phyloP scores from a whole-genome alignment of 2,888 invertebrate species.

The Eustalomyia histrio region DNA sequence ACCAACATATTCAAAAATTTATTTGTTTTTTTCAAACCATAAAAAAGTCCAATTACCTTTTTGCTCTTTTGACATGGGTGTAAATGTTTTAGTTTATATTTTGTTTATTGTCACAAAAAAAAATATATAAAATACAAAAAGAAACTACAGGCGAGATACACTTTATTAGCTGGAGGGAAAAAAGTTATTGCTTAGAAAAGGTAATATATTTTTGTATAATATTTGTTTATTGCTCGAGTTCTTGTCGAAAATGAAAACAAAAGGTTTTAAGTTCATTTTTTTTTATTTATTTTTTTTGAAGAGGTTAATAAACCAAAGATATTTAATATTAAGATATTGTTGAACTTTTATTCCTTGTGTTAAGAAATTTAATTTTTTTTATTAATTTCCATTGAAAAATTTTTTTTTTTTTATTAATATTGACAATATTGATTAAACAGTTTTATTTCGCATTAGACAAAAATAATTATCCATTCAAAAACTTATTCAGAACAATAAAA shows the following conservation, averaged over 20 bases:
- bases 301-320: conserved; percentile 44
- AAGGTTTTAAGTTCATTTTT: conserved; percentile 11
- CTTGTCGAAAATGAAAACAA: conserved; percentile 28
- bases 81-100: conserved; percentile 46
- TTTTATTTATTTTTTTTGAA: background rate
- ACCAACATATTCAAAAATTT: conserved; percentile 13
- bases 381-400: no score
- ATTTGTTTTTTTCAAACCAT: background rate
- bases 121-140: background rate
- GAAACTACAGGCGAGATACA: background rate
- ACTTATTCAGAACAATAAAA: no score
- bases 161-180: background rate
- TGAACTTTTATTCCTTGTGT: background rate
- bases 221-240: conserved; percentile 39
- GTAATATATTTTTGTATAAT: conserved; percentile 33
- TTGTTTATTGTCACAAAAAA: conserved; percentile 38
- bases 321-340: conserved; percentile 9
- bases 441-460: no score
- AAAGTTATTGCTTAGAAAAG: conserved; percentile 46
- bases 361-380: background rate
- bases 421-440: no score
- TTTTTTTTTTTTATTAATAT: no score
- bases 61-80: conserved; percentile 51
- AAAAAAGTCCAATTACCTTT: conserved; percentile 53
- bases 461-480: no score